Evolutionary conservation across 1,140 invertebrate species (phyloP).

Genomic region (Hycleus cichorii): DNA sequence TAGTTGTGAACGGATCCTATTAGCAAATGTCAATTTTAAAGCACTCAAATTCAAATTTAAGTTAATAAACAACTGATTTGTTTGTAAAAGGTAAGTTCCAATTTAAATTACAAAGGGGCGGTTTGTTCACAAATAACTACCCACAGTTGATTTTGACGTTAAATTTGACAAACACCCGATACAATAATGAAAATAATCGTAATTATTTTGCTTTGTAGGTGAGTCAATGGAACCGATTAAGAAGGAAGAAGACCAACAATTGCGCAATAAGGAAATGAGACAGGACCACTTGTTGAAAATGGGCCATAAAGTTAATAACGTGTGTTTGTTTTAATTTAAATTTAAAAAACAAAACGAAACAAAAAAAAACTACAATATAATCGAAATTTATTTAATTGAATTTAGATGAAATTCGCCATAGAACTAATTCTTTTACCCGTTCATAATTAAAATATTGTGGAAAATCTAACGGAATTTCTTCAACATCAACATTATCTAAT

Average conservation of each 20-base stretch:
- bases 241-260: conserved; percentile 35
- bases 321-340: conserved; percentile 26
- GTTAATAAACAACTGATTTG: no score
- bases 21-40: no score
- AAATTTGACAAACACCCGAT: background rate
- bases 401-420: conserved; percentile 57
- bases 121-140: no score
- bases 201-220: background rate
- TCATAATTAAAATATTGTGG: conserved; percentile 78
- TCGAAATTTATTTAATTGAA: conserved; percentile 5
- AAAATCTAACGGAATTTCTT: conserved; percentile 63
- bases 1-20: no score
- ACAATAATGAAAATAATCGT: background rate
- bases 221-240: conserved; percentile 35
- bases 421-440: conserved; percentile 63
- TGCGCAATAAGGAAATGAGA: conserved; percentile 36
- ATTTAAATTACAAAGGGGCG: no score
- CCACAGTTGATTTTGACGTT: no score
- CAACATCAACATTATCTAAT: conserved; percentile 44
- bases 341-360: no score
- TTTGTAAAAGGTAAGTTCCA: no score
- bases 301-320: conserved; percentile 24
- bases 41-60: no score
- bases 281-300: conserved; percentile 27
- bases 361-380: no score